Percentiles rank a stretch among this genome's conserved stretches.
Evolutionary conservation across 1,140 invertebrate genomes (phyloP).

Genomic region (Drosophila elegans): DNA sequence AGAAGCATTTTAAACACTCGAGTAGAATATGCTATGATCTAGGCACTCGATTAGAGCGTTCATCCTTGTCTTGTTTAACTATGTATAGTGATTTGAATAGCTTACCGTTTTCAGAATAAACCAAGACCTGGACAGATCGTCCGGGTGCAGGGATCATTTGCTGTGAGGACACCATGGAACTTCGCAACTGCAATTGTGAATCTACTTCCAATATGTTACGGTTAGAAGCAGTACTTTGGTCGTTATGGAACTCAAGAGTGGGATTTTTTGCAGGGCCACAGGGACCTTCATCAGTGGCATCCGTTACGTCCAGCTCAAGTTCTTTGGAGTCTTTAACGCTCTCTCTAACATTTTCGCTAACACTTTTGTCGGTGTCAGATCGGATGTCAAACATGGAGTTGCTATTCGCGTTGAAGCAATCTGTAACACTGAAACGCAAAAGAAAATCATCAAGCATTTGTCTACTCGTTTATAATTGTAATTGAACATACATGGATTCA

Average conservation of each 20-base stretch:
- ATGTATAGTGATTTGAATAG: too few species aligned
- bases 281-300: slow-evolving; percentile 10
- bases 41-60: too few species aligned
- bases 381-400: slow-evolving; percentile 74
- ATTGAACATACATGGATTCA: slow-evolving; percentile 86
- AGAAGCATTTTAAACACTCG: too few species aligned
- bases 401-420: slow-evolving; percentile 64
- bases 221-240: slow-evolving; percentile 55
- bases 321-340: slow-evolving; percentile 33
- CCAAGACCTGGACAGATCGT: background rate
- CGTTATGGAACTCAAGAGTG: slow-evolving; percentile 45
- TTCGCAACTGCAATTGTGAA: slow-evolving; percentile 33
- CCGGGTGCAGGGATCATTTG: background rate
- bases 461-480: background rate
- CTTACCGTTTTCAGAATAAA: slow-evolving; percentile 18
- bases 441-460: background rate
- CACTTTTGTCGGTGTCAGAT: slow-evolving; percentile 47
- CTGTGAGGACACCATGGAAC: slow-evolving; percentile 7
- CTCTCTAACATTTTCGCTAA: slow-evolving; percentile 20
- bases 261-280: slow-evolving; percentile 16
- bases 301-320: slow-evolving; percentile 22
- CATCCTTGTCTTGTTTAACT: too few species aligned
- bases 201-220: slow-evolving; percentile 53
- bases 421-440: slow-evolving; percentile 43
- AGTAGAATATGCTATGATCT: too few species aligned